Percentiles rank a stretch among this genome's conserved stretches.
Evolutionary conservation across 2,888 invertebrate genomes (phyloP).

Genomic region (Amphipoea lucens): DNA sequence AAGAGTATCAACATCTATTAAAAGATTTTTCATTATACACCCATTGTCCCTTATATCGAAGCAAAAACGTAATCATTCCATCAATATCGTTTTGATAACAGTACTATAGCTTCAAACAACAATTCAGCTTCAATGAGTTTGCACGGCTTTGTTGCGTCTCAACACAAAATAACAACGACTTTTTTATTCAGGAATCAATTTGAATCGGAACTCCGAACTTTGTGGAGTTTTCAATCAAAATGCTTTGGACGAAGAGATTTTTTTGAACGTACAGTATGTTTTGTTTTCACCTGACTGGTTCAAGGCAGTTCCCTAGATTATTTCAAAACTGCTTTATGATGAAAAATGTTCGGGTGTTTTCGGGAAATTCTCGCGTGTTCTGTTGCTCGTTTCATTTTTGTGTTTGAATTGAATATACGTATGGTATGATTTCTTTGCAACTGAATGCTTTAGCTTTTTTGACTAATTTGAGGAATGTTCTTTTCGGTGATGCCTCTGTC

Average conservation of each 20-base stretch:
- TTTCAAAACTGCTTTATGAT: constrained; percentile 30
- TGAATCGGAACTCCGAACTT: constrained; percentile 48
- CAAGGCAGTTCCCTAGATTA: constrained; percentile 36
- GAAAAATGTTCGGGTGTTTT: constrained; percentile 22
- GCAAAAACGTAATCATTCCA: constrained; percentile 16
- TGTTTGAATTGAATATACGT: background rate
- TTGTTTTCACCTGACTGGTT: constrained; percentile 25
- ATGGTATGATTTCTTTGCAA: constrained; percentile 15
- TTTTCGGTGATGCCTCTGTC: background rate
- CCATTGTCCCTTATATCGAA: constrained; percentile 1
- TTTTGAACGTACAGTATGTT: constrained; percentile 34
- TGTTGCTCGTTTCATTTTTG: background rate
- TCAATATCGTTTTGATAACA: constrained; percentile 34
- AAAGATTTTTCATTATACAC: background rate
- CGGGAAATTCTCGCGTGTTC: background rate
- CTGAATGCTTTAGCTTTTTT: background rate
- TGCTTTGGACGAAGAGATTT: constrained; percentile 33
- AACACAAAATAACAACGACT: constrained; percentile 37
- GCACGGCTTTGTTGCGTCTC: constrained; percentile 48
- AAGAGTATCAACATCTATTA: background rate
- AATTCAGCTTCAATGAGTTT: constrained; percentile 10
- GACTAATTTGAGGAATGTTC: background rate
- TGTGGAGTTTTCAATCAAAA: constrained; percentile 64
- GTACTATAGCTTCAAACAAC: constrained; percentile 17
- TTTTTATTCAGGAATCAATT: constrained; percentile 59